A percentile compares a stretch with the other conserved stretches of the same genome.
These are phyloP conservation scores for Zoanthus sociatus DNA, from an alignment of 92 coral and sea anemone genomes.

Conservation along the genomic window DNA sequence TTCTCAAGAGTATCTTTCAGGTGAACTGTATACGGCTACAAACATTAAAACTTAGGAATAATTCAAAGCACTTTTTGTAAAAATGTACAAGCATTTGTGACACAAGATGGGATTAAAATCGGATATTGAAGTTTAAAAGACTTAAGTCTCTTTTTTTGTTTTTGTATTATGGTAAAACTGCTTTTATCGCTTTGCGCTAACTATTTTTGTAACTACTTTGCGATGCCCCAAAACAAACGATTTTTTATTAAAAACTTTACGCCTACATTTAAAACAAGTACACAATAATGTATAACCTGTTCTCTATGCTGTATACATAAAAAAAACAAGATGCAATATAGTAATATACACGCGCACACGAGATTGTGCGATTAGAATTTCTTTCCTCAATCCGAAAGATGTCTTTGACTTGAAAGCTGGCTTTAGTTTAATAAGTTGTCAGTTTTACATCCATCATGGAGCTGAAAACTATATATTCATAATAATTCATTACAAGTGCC, in stretches of 20 bases:
- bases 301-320: neutral
- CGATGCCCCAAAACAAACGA: neutral
- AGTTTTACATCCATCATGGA: neutral
- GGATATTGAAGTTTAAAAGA: neutral
- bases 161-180: neutral
- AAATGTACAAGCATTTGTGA: constrained; percentile 13
- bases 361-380: neutral
- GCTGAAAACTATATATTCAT: constrained; percentile 20
- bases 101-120: neutral
- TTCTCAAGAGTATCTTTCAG: constrained; percentile 15
- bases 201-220: neutral
- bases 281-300: neutral
- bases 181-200: neutral
- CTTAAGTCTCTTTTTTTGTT: neutral
- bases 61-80: neutral
- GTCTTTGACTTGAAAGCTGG: neutral
- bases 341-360: constrained; percentile 55
- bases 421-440: neutral
- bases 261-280: neutral
- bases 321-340: neutral
- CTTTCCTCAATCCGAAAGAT: neutral
- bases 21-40: neutral
- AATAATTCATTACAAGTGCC: constrained; percentile 32
- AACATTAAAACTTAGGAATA: neutral
- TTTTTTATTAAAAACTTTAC: neutral